These are phyloP conservation scores for Nettapus auritus DNA, from an alignment of 2,113 vertebrate species.

Conservation along the genomic window DNA sequence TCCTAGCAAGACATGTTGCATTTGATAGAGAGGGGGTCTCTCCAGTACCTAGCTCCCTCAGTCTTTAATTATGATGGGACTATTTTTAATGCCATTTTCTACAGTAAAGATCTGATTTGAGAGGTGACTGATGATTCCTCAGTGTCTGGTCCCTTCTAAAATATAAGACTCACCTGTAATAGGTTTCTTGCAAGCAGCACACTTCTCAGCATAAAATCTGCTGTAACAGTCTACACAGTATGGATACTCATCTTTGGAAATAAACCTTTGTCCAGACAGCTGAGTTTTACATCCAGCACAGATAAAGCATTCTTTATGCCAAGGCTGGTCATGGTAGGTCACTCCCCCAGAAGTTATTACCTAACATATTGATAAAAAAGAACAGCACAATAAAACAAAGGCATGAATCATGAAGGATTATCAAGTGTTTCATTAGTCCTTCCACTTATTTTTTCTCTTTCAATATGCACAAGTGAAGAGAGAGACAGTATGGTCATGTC, in stretches of 20 bases:
- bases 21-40: neutral
- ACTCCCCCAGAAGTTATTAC: conserved; percentile 78
- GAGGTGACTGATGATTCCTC: neutral
- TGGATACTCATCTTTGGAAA: conserved; percentile 77
- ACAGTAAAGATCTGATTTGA: neutral
- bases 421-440: neutral
- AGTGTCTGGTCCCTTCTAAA: neutral
- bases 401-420: neutral
- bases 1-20: neutral
- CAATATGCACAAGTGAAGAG: neutral
- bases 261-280: conserved; percentile 76
- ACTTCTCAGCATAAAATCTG: conserved; percentile 75
- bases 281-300: conserved; percentile 77
- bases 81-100: neutral
- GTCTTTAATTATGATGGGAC: neutral
- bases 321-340: conserved; percentile 75
- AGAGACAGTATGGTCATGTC: neutral
- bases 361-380: conserved; percentile 55
- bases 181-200: conserved; percentile 74
- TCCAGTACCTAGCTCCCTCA: neutral
- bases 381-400: neutral
- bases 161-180: conserved; percentile 74
- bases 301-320: conserved; percentile 83
- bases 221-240: conserved; percentile 82
- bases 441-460: neutral